Conservation (phyloP, 2,797 vertebrate genomes). For the Clarias platycephalus region DNA sequence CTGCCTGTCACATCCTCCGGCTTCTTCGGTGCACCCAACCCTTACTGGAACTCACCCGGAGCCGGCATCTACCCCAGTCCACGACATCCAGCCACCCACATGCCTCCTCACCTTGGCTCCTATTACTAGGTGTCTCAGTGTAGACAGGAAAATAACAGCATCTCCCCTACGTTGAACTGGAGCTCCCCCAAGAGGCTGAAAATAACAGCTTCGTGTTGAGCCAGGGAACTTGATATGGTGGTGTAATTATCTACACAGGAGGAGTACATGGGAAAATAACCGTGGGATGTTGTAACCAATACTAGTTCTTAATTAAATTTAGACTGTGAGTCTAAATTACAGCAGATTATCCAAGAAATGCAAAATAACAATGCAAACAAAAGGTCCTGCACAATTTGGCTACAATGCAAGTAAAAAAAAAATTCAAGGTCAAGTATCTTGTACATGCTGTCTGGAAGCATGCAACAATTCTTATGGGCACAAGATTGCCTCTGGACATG, state of each 20-base stretch:
- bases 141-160: constrained; percentile 27
- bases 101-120: constrained; percentile 86
- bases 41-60: constrained; percentile 86
- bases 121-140: constrained; percentile 76
- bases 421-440: constrained; percentile 1
- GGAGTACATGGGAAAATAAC: constrained; percentile 2
- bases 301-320: neutral
- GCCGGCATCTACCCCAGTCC: constrained; percentile 83
- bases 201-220: constrained; percentile 7
- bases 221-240: constrained; percentile 5
- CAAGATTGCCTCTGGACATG: constrained; percentile 4
- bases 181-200: constrained; percentile 26
- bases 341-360: neutral
- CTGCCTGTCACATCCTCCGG: constrained; percentile 82
- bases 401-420: neutral
- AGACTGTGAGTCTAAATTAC: neutral
- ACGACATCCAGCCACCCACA: constrained; percentile 81
- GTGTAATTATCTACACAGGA: constrained; percentile 10
- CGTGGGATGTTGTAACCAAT: constrained; percentile 3
- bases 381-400: constrained; percentile 9
- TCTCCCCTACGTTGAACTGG: constrained; percentile 30
- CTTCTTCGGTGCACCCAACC: constrained; percentile 81
- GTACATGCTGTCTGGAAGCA: neutral
- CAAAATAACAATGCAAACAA: neutral
- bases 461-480: neutral